Conservation (phyloP, 2,888 invertebrate genomes). For the Lamproptera curius region DNA sequence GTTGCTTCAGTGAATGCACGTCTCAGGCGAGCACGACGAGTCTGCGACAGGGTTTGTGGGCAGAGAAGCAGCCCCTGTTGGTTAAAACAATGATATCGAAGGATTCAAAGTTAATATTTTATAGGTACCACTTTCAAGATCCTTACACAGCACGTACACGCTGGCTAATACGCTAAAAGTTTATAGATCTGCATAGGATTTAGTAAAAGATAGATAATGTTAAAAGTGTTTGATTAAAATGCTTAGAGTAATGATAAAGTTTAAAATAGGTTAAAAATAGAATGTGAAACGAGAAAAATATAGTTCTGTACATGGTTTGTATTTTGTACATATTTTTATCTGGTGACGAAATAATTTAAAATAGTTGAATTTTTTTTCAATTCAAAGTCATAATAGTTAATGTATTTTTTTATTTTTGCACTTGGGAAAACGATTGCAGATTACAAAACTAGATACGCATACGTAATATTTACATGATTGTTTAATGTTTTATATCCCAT, state of each 20-base stretch:
- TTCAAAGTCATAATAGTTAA: too few relatives aligned
- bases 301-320: too few relatives aligned
- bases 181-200: conserved; percentile 8
- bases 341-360: too few relatives aligned
- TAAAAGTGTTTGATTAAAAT: too few relatives aligned
- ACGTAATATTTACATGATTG: too few relatives aligned
- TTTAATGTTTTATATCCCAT: too few relatives aligned
- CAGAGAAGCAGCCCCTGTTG: conserved; percentile 91
- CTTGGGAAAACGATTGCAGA: too few relatives aligned
- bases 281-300: conserved; percentile 1
- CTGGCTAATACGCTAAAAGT: conserved; percentile 15
- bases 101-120: conserved; percentile 49
- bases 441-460: too few relatives aligned
- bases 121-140: conserved; percentile 51
- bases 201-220: neutral
- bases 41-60: conserved; percentile 93
- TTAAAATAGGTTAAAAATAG: neutral
- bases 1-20: conserved; percentile 94
- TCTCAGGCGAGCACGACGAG: conserved; percentile 89
- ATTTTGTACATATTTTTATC: too few relatives aligned
- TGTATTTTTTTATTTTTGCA: too few relatives aligned
- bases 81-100: conserved; percentile 66
- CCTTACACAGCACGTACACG: conserved; percentile 61
- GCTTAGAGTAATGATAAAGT: too few relatives aligned
- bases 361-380: too few relatives aligned